Conservation (phyloP, 2,113 vertebrate species). For the Podiceps cristatus region DNA sequence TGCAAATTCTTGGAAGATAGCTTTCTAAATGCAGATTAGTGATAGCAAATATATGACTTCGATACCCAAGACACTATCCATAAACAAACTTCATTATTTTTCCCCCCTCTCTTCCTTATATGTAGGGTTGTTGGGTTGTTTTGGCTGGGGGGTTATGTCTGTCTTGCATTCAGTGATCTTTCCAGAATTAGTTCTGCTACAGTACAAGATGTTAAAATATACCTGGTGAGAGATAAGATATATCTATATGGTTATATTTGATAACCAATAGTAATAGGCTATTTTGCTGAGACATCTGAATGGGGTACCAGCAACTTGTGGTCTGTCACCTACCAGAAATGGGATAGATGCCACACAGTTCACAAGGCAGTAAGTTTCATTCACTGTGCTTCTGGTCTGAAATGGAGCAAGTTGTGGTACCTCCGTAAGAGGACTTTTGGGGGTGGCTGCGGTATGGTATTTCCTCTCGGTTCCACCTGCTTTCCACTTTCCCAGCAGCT, state of each 20-base stretch:
- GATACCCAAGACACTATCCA: background rate
- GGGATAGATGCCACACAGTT: background rate
- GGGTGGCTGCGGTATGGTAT: background rate
- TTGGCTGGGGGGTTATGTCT: background rate
- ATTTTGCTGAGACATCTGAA: background rate
- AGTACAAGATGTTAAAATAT: background rate
- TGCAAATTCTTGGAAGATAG: background rate
- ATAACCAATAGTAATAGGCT: background rate
- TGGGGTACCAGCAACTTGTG: background rate
- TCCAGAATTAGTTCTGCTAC: background rate
- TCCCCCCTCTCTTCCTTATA: background rate
- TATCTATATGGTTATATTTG: background rate
- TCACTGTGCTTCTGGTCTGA: background rate
- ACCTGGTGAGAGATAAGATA: background rate
- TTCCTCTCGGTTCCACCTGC: background rate
- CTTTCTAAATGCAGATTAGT: background rate
- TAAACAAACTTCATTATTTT: background rate
- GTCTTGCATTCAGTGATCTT: background rate
- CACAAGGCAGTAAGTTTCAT: background rate
- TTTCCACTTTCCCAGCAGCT: background rate
- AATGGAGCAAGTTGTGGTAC: background rate
- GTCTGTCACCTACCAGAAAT: background rate
- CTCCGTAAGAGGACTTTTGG: background rate
- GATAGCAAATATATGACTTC: background rate
- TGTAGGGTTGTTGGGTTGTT: background rate